Evolutionary conservation across 1,140 invertebrate species (phyloP), one percentile per base, ranked within the genome.

Genomic region (Eumeta japonica): DNA sequence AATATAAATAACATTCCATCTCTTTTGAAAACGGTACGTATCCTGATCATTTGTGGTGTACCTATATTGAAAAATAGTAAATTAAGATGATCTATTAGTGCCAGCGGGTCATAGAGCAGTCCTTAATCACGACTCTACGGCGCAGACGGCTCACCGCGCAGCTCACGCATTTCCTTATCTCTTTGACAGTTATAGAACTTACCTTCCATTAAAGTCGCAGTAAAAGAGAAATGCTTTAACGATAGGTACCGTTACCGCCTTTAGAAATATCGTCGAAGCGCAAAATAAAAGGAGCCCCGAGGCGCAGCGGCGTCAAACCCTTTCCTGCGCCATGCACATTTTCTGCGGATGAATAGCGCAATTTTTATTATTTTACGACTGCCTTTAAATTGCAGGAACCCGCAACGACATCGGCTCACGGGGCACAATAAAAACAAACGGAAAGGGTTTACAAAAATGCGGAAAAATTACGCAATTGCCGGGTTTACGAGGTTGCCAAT

Each of bases 341-440:
- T 68, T 66, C 55, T 58, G 66, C 63, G 33, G 50, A 59, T 33
- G 53, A 63, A 73, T 63, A 55, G 62, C 60, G 57, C 58, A 63
- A 65, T 62, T 72, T 72, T 67, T 71, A 70, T 74, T 67, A 61
- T 48, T 74, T 74, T 70, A 74, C 58, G 46, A 58, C 56, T 11
- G 30, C 16, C 36, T 51, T 56, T 48, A 50, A 67, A 45, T 66
- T 66, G 65, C 70, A 60, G 49, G 67, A 59, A 49, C 64, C 52
- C 41, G 63, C 58, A 74, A 67, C 67, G 65, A 60, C 30, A 46
- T 66, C 70, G 70, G 56, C 62, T 58, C 62, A 65, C 62, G 51
- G 58, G 48, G 48, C 58, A 55, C 50, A 61, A 62, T 67, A 62
- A 70, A 66, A 61, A 63, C 55, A 65, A 64, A 62, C 60, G 65